Evolutionary conservation across 2,888 invertebrate species (phyloP), one percentile per base, ranked within the genome.

Genomic region (Artemia sp.): DNA sequence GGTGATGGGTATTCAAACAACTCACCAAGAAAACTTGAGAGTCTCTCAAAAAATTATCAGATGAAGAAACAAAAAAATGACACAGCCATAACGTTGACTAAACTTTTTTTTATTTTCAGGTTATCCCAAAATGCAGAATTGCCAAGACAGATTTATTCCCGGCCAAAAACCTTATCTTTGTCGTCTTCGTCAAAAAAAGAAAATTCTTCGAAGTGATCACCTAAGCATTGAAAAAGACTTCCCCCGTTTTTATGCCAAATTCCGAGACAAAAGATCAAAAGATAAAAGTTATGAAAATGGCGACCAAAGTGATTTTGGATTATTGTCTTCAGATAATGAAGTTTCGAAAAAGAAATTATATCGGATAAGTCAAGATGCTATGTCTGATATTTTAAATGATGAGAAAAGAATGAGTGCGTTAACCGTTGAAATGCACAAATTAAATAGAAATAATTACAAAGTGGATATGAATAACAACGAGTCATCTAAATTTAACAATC

Each of bases 191-290:
- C 64, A 58, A 58, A 58, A 58, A 24, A 58, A 24, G 64, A 58
- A 58, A 24, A 58, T 58, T 24, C 64, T 58, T 58, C 64, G 14
- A 58, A 58, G 64, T 24, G 64, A 58, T 24, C n/a, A 58, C 64
- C 11, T 58, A 19, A 58, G 64, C 24, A 58, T 58, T 58, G 64
- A 58, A 58, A 58, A 58, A 10, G 64, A 58, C 64, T 58, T 58
- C 64, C 64, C 64, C 64, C 64, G 64, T n/a, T 58, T 58, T 58
- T 58, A 58, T 10, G 64, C 64, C 64, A 58, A 24, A 24, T 58
- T n/a, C 24, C 64, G 64, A 10, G 64, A 58, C 24, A n/a, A 24
- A 19, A n/a, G 64, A 58, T 19, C 64, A 58, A 19, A n/a, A 11
- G 64, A 58, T 10, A 24, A 24, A 9, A 58, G 24, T 24, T 58